Evolutionary conservation across 2,113 vertebrate species (phyloP).

Genomic region (Gallinago undulata): DNA sequence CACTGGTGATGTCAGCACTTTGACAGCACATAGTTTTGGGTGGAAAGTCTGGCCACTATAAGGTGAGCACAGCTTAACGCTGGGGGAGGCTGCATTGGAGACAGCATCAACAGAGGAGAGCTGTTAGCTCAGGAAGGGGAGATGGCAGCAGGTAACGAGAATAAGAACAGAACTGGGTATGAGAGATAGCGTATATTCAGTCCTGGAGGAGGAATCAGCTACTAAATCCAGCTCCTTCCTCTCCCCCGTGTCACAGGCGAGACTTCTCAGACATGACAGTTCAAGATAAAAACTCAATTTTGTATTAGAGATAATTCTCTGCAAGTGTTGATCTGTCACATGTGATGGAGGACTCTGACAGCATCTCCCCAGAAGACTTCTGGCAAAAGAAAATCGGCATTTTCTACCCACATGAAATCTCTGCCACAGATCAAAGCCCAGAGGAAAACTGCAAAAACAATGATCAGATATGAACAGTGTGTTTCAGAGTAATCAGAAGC

Average conservation of each 20-base stretch:
- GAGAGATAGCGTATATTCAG: not conserved
- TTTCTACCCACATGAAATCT: constrained; percentile 29
- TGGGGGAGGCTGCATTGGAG: not conserved
- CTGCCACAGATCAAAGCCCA: not conserved
- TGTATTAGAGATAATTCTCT: constrained; percentile 31
- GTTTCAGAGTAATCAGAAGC: not conserved
- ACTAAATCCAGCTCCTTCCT: constrained; percentile 2
- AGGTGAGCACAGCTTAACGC: not conserved
- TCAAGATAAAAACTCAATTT: constrained; percentile 59
- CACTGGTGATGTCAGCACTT: not conserved
- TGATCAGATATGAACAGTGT: not conserved
- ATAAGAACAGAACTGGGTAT: not conserved
- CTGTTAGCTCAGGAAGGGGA: not conserved
- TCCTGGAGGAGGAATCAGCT: not conserved
- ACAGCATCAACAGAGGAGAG: not conserved
- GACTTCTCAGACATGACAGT: constrained; percentile 24
- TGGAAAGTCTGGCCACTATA: not conserved
- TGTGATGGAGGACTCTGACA: constrained; percentile 30
- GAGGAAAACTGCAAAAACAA: not conserved
- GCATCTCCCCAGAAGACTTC: not conserved
- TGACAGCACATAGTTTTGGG: not conserved
- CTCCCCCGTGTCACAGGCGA: not conserved
- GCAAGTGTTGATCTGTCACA: not conserved
- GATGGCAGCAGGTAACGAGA: not conserved
- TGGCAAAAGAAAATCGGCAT: constrained; percentile 4